Conservation (phyloP, 2,888 invertebrate species). For the Aradus depressus region DNA sequence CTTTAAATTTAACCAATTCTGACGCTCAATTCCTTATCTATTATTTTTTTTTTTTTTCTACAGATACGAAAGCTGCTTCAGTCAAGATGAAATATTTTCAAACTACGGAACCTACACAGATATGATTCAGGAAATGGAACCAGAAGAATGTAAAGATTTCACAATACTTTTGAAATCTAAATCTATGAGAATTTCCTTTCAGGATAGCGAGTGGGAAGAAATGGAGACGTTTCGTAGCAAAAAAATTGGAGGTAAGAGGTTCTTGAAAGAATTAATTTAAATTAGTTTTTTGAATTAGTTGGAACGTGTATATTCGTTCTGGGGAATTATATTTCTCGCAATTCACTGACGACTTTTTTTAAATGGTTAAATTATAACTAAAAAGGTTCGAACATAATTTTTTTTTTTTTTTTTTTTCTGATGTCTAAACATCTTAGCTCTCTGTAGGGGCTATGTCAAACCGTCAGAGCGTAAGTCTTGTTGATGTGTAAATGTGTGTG, state of each 20-base stretch:
- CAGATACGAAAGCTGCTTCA: constrained; percentile 4
- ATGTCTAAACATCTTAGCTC: no score
- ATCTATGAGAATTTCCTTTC: constrained; percentile 6
- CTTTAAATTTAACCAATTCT: no score
- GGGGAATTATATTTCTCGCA: background rate
- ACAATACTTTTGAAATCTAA: background rate
- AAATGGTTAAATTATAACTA: background rate
- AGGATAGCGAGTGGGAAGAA: constrained; percentile 3
- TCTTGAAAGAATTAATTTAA: no score
- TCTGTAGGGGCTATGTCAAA: no score
- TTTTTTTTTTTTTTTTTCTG: no score
- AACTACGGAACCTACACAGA: constrained; percentile 1
- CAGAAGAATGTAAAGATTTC: background rate
- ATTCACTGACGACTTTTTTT: background rate
- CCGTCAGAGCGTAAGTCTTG: no score
- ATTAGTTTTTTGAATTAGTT: no score
- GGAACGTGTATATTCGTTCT: no score
- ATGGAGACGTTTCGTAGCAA: constrained; percentile 6
- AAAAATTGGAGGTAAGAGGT: constrained; percentile 9
- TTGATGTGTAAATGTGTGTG: no score
- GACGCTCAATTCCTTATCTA: no score
- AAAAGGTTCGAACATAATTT: no score
- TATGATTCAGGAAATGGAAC: background rate
- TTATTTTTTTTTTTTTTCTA: background rate
- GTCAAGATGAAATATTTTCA: constrained; percentile 8